These are phyloP conservation scores for Caenorhabditis plicata DNA, from an alignment of 2,888 invertebrate genomes.

Conservation along the genomic window DNA sequence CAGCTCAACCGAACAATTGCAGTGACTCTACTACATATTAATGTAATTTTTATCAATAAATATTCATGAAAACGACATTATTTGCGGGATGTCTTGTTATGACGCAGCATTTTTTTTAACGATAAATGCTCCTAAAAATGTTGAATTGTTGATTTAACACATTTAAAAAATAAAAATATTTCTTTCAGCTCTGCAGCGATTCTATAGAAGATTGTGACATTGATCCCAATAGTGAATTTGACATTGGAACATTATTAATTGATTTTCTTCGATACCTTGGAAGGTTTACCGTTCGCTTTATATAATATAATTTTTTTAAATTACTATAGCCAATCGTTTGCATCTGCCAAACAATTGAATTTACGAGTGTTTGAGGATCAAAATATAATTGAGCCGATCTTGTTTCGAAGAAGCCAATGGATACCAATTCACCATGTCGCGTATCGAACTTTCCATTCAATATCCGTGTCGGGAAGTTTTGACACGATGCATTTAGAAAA, in stretches of 20 bases:
- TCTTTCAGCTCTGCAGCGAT: conserved; percentile 2
- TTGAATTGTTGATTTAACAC: not conserved
- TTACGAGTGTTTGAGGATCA: conserved; percentile 19
- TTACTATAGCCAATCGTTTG: conserved; percentile 25
- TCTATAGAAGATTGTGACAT: not conserved
- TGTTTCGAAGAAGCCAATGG: conserved; percentile 16
- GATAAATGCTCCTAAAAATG: too few species aligned
- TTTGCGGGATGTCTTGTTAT: too few species aligned
- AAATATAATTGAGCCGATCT: conserved; percentile 5
- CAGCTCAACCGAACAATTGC: too few species aligned
- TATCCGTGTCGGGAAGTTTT: conserved; percentile 43
- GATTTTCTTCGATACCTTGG: conserved; percentile 26
- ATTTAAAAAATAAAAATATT: not conserved
- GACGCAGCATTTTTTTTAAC: too few species aligned
- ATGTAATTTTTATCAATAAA: too few species aligned
- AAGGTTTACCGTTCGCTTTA: not conserved
- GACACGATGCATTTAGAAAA: conserved; percentile 26
- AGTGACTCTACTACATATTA: too few species aligned
- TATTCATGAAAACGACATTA: too few species aligned
- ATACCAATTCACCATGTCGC: conserved; percentile 31
- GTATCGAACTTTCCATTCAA: conserved; percentile 43
- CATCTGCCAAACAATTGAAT: conserved; percentile 3
- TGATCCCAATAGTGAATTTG: not conserved
- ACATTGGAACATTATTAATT: conserved; percentile 14
- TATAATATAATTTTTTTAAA: too few species aligned